Percentiles rank a stretch among this genome's conserved stretches.
These are phyloP conservation scores for Drosophila anomelani DNA, from an alignment of 2,888 invertebrate genomes.

Conservation along the genomic window DNA sequence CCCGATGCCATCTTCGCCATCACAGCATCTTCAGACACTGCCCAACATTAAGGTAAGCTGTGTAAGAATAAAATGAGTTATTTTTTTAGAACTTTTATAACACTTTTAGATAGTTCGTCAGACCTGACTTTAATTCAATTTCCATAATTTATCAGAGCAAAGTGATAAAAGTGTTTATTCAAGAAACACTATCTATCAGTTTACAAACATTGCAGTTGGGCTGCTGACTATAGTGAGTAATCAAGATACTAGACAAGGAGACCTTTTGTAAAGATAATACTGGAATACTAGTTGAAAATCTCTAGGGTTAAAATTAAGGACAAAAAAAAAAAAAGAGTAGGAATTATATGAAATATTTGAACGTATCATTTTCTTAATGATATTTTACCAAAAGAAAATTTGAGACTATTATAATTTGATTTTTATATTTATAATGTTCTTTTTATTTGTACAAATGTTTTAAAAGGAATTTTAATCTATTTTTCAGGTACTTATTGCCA, in stretches of 20 bases:
- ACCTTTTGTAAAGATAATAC: conserved; percentile 5
- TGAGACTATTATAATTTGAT: background rate
- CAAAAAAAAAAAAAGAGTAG: background rate
- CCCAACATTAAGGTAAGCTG: conserved; percentile 37
- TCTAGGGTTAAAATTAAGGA: background rate
- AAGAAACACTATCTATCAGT: conserved; percentile 6
- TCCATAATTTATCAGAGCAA: conserved; percentile 14
- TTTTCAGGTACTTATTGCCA: background rate
- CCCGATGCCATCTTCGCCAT: conserved; percentile 90
- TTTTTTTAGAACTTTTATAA: background rate
- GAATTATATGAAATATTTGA: background rate
- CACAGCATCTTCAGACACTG: conserved; percentile 69
- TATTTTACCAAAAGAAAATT: background rate
- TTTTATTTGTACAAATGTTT: background rate
- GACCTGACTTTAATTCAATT: conserved; percentile 2
- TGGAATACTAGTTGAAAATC: background rate
- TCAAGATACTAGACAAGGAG: background rate
- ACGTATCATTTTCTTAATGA: background rate
- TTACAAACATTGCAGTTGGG: conserved; percentile 12
- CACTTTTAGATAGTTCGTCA: background rate
- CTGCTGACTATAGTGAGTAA: conserved; percentile 1
- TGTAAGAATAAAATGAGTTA: background rate
- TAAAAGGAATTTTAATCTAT: background rate
- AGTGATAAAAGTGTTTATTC: conserved; percentile 7
- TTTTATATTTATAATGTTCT: background rate